A percentile compares a stretch with the other conserved stretches of the same genome.
Evolutionary conservation across 2,797 vertebrate genomes (phyloP).

Genomic region (Caiman crocodilus): DNA sequence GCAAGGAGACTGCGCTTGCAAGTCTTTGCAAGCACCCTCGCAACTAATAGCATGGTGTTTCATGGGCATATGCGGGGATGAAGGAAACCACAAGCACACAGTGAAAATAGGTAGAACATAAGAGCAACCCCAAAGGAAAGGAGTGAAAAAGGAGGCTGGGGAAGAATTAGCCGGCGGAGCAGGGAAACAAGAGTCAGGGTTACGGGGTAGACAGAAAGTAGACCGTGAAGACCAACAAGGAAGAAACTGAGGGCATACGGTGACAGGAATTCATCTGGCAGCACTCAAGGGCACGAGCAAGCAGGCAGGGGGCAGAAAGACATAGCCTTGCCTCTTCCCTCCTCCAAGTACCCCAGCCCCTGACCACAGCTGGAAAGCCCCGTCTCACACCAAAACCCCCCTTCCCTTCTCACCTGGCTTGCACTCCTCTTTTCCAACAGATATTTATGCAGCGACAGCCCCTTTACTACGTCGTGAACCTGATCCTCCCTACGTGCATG

Average conservation of each 20-base stretch:
- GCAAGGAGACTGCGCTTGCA: too few species aligned
- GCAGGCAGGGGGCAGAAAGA: not conserved
- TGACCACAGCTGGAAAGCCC: not conserved
- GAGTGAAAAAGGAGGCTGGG: not conserved
- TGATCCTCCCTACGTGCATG: slow-evolving; percentile 85
- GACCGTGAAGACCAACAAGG: not conserved
- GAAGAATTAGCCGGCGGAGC: not conserved
- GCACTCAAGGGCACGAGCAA: not conserved
- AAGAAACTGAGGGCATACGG: not conserved
- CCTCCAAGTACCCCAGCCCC: not conserved
- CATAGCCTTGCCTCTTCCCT: not conserved
- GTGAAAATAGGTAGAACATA: too few species aligned
- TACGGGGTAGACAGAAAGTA: not conserved
- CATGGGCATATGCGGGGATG: too few species aligned
- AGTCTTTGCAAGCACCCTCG: too few species aligned
- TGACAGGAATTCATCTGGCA: not conserved
- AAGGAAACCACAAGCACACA: too few species aligned
- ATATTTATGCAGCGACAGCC: slow-evolving; percentile 84
- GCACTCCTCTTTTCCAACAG: slow-evolving; percentile 60
- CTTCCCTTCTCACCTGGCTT: not conserved
- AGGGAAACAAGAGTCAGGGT: not conserved
- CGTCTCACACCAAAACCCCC: too few species aligned
- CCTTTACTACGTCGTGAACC: slow-evolving; percentile 83
- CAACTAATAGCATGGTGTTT: too few species aligned
- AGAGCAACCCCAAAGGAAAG: too few species aligned